Percentiles rank a stretch among this genome's conserved stretches.
Evolutionary conservation across 1,140 invertebrate species (phyloP).

Genomic region (Brachionus sp.): DNA sequence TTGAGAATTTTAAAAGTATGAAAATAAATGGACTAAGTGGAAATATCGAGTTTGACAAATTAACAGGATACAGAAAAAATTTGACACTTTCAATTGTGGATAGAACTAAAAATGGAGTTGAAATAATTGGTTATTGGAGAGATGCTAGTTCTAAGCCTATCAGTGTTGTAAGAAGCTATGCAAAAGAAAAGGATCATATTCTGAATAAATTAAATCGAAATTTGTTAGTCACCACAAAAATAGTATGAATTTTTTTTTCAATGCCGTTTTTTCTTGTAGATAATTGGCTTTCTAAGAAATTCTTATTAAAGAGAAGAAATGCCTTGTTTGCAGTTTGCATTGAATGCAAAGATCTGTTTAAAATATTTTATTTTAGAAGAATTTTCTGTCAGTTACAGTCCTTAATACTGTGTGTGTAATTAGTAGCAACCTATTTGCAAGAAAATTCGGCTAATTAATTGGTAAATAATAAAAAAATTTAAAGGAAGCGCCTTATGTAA

Average conservation of each 20-base stretch:
- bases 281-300: no score
- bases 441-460: no score
- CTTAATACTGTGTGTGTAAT: no score
- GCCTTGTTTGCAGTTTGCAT: no score
- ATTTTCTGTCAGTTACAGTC: no score
- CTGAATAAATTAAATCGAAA: conserved; percentile 26
- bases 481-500: conserved; percentile 29
- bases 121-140: conserved; percentile 23
- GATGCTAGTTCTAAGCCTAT: neutral
- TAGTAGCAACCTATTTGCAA: no score
- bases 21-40: neutral
- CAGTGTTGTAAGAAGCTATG: conserved; percentile 15
- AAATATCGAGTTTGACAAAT: conserved; percentile 7
- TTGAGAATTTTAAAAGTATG: neutral
- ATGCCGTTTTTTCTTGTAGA: neutral
- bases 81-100: neutral
- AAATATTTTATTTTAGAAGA: no score
- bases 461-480: neutral
- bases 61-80: conserved; percentile 25
- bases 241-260: neutral
- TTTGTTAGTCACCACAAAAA: conserved; percentile 27
- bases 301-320: no score
- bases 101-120: conserved; percentile 10
- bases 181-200: conserved; percentile 31
- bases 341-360: no score